phyloP scores from a whole-genome alignment of 2,113 vertebrate species.

The Australoheros scitulus region DNA sequence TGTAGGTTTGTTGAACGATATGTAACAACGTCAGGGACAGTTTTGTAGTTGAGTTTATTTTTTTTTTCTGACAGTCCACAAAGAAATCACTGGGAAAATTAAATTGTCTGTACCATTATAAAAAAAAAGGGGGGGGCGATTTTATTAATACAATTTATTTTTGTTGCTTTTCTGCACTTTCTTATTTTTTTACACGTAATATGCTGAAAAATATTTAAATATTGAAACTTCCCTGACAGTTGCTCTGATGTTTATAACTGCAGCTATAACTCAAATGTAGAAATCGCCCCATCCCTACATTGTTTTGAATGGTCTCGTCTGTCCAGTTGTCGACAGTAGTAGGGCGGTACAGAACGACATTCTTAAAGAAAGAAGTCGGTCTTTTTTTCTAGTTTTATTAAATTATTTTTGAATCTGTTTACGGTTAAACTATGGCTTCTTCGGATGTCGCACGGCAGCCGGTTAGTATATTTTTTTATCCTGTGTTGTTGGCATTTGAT shows the following conservation, averaged over 20 bases:
- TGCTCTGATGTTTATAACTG: fast-evolving
- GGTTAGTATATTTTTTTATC: slow-evolving; percentile 58
- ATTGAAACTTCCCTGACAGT: fast-evolving
- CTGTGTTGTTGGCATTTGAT: slow-evolving; percentile 6
- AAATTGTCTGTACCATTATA: slow-evolving; percentile 50
- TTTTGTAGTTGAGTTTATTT: fast-evolving
- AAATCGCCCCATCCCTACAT: background rate
- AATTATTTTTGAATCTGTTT: background rate
- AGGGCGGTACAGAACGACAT: background rate
- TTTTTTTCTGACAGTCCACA: slow-evolving; percentile 3
- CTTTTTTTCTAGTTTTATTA: background rate
- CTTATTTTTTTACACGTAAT: fast-evolving
- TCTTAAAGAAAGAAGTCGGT: slow-evolving; percentile 18
- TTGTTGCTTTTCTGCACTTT: background rate
- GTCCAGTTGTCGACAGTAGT: slow-evolving; percentile 60
- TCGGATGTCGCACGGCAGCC: slow-evolving; percentile 78
- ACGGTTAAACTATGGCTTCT: slow-evolving; percentile 68
- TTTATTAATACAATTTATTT: background rate
- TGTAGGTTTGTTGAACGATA: background rate
- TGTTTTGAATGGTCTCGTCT: slow-evolving; percentile 43
- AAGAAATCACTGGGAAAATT: slow-evolving; percentile 14
- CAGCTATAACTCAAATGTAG: background rate
- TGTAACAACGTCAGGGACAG: background rate
- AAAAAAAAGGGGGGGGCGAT: background rate
- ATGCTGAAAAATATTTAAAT: fast-evolving